Evolutionary conservation across 2,113 vertebrate species (phyloP).

Genomic region (Emydura subglobosa): DNA sequence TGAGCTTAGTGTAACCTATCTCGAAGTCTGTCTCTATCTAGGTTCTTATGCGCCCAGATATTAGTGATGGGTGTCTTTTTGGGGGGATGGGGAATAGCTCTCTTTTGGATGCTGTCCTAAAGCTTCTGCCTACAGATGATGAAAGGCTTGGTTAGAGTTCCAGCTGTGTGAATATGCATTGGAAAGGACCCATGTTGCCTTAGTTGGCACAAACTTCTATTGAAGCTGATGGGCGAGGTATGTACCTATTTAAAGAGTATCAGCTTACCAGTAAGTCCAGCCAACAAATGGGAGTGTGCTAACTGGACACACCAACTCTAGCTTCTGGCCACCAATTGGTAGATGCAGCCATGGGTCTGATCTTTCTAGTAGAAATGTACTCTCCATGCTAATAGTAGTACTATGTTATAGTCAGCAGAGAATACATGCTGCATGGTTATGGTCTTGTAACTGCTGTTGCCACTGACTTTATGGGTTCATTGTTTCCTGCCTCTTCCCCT

Average conservation of each 20-base stretch:
- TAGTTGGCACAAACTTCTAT: neutral
- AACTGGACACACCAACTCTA: neutral
- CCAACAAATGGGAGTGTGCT: neutral
- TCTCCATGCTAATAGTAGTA: slow-evolving; percentile 24
- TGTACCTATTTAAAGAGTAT: neutral
- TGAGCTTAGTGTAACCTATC: neutral
- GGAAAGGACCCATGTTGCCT: neutral
- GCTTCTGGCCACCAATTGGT: neutral
- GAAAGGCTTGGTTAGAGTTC: neutral
- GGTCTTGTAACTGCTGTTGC: slow-evolving; percentile 43
- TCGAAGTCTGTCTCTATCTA: neutral
- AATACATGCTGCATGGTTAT: neutral
- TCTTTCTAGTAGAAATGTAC: slow-evolving; percentile 30
- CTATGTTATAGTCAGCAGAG: neutral
- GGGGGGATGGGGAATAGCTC: neutral
- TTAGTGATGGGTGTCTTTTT: neutral
- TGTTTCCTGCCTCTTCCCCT: slow-evolving; percentile 17
- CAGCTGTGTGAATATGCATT: neutral
- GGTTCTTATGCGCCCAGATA: neutral
- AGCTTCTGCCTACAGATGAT: neutral
- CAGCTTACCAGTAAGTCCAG: neutral
- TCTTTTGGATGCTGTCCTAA: neutral
- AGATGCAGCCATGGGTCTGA: neutral
- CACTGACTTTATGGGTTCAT: slow-evolving; percentile 18
- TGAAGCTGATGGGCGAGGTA: neutral